Percentiles rank a stretch among this genome's conserved stretches.
Conservation (phyloP, 2,888 invertebrate species). For the Heliconius charithonia region DNA sequence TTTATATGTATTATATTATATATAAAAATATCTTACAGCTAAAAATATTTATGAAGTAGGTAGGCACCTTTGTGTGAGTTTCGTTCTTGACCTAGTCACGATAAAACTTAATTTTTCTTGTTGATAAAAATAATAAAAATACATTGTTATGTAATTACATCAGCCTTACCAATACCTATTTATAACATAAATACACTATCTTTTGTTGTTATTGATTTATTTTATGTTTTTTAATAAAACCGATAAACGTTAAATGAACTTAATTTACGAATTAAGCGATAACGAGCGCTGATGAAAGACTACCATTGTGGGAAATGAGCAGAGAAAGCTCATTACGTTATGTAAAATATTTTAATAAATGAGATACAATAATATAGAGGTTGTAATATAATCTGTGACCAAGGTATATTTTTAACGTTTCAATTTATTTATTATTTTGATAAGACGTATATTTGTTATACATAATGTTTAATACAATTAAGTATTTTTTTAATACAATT, state of each 20-base stretch:
- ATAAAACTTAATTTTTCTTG: not conserved
- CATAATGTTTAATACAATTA: not conserved
- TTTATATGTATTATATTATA: not conserved
- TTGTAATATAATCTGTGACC: not conserved
- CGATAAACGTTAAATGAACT: not conserved
- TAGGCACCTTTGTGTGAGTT: not conserved
- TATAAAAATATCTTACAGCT: not conserved
- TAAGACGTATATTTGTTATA: not conserved
- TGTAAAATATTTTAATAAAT: not conserved
- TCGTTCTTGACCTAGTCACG: constrained; percentile 13
- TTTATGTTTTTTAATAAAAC: not conserved
- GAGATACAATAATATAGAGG: not conserved
- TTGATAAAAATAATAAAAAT: constrained; percentile 3
- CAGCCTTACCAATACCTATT: not conserved
- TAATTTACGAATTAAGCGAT: not conserved
- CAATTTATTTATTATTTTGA: not conserved
- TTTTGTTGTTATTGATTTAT: not conserved
- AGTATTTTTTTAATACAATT: not conserved
- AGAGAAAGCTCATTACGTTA: not conserved
- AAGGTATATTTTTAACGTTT: not conserved
- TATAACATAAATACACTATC: not conserved
- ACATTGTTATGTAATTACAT: not conserved
- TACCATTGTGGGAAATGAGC: not conserved
- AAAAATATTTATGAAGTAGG: not conserved
- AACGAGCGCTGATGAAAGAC: not conserved